These are phyloP conservation scores for Oscheius sp. DNA, from an alignment of 2,888 invertebrate species.

Conservation along the genomic window DNA sequence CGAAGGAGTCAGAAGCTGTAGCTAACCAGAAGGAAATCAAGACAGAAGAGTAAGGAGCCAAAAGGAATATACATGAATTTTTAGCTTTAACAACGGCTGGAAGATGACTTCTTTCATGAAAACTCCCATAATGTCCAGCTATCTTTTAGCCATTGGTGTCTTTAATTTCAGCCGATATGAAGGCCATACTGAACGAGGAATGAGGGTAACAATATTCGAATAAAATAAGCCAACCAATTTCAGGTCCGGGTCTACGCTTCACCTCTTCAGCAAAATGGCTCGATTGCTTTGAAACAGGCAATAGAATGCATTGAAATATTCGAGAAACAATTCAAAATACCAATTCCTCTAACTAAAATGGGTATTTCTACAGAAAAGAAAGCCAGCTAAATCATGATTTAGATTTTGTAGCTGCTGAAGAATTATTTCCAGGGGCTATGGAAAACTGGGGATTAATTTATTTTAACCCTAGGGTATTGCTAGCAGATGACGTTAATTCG, in stretches of 20 bases:
- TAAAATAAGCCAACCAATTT: too few relatives aligned
- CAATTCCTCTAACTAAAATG: conserved; percentile 90
- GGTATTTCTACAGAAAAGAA: conserved; percentile 72
- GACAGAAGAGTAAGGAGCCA: neutral
- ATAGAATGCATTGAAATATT: conserved; percentile 76
- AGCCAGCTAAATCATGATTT: neutral
- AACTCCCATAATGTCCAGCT: conserved; percentile 84
- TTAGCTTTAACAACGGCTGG: neutral
- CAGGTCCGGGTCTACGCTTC: conserved; percentile 45
- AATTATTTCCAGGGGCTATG: neutral
- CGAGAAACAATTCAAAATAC: conserved; percentile 85
- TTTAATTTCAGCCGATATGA: conserved; percentile 80
- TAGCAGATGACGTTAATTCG: conserved; percentile 76
- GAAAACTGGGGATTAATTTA: conserved; percentile 78
- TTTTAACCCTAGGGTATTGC: conserved; percentile 75
- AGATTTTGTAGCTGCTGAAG: neutral
- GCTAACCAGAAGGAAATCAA: neutral
- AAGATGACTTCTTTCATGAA: conserved; percentile 79
- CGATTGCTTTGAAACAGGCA: conserved; percentile 77
- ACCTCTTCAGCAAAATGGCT: conserved; percentile 74
- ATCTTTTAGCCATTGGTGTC: conserved; percentile 87
- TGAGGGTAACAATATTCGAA: too few relatives aligned
- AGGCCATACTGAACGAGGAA: too few relatives aligned
- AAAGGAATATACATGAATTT: too few relatives aligned
- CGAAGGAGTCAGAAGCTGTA: neutral